These are phyloP conservation scores for Gastracanthus pulcherrimus DNA, from an alignment of 2,888 invertebrate species.

Conservation along the genomic window DNA sequence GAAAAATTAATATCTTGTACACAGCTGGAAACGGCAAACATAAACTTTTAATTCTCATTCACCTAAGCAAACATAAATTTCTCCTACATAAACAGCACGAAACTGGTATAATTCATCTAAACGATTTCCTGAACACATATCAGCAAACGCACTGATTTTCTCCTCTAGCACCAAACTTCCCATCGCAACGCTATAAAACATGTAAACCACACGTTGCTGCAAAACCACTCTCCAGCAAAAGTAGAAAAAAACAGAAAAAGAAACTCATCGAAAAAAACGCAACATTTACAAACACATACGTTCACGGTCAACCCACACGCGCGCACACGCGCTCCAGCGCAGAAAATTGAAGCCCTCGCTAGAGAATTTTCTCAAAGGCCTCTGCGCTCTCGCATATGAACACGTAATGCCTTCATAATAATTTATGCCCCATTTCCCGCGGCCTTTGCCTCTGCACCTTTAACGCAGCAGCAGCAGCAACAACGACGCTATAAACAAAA, in stretches of 20 bases:
- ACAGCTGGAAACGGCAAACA: too few relatives aligned
- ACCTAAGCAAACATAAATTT: not conserved
- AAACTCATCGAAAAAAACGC: not conserved
- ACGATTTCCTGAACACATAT: not conserved
- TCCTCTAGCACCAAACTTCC: not conserved
- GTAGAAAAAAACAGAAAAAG: not conserved
- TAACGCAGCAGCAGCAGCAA: not conserved
- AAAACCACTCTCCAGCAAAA: not conserved
- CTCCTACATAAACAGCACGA: not conserved
- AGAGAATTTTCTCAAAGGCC: not conserved
- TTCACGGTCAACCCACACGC: not conserved
- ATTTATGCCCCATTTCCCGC: slow-evolving; percentile 57
- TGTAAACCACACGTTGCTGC: slow-evolving; percentile 29
- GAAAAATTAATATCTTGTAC: too few relatives aligned
- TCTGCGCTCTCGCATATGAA: too few relatives aligned
- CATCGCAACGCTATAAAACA: not conserved
- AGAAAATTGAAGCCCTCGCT: slow-evolving; percentile 26
- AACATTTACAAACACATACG: slow-evolving; percentile 5
- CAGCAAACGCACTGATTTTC: not conserved
- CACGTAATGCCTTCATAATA: slow-evolving; percentile 26
- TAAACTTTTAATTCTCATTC: too few relatives aligned
- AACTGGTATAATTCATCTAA: slow-evolving; percentile 5
- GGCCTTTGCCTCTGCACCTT: slow-evolving; percentile 6
- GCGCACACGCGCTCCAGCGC: not conserved
- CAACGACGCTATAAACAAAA: not conserved